These are phyloP conservation scores for Sinella curviseta DNA, from an alignment of 1,140 invertebrate species.

Conservation along the genomic window DNA sequence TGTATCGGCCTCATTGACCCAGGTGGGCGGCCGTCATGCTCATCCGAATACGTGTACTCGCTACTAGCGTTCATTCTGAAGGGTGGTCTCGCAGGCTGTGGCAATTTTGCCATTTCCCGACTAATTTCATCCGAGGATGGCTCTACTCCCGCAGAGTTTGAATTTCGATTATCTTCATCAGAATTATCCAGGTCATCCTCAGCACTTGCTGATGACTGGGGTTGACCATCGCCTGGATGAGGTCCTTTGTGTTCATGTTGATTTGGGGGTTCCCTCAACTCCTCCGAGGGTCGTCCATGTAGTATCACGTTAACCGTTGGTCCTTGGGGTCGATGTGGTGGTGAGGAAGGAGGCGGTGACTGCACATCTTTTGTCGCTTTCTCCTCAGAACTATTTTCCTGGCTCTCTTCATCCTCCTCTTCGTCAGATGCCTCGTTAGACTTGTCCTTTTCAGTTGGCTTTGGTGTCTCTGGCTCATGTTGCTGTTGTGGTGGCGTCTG, in stretches of 20 bases:
- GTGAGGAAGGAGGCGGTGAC: neutral
- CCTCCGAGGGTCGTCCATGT: neutral
- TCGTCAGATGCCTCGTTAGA: slow-evolving; percentile 22
- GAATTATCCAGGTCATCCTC: neutral
- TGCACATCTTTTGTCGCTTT: neutral
- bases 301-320: neutral
- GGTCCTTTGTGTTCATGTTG: neutral
- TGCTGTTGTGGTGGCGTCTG: slow-evolving; percentile 7
- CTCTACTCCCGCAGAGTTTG: neutral
- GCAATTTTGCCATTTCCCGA: neutral
- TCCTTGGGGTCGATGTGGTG: neutral
- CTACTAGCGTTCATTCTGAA: neutral
- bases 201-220: neutral
- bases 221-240: too few species aligned
- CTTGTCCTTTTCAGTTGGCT: neutral
- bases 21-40: neutral
- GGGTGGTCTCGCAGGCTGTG: neutral
- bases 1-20: neutral
- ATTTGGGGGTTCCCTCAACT: neutral
- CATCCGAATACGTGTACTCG: neutral
- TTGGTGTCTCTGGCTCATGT: neutral
- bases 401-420: slow-evolving; percentile 20
- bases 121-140: neutral
- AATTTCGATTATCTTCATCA: neutral
- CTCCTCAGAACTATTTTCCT: slow-evolving; percentile 24